Evolutionary conservation across 1,140 invertebrate genomes (phyloP), one percentile per base, ranked within the genome.

Genomic region (Bombus haemorrhoidalis): DNA sequence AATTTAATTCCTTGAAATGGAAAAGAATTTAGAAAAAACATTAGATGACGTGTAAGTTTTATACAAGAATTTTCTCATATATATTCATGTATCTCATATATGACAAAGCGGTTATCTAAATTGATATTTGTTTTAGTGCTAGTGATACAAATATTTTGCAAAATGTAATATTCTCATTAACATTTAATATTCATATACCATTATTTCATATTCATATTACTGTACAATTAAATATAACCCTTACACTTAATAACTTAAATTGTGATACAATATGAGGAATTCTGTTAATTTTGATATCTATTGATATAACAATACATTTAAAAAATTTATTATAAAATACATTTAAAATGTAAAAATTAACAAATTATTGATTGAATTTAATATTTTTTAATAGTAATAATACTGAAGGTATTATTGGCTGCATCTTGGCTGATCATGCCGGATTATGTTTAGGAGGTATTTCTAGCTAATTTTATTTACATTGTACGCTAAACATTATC

Each of bases 401-500:
- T 73, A 85, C 41, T 0, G 92, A 93, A 75, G 90, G 90, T 47
- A 91, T 94, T 32, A 87, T 93, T 28, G 95, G 95, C 32, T 95
- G 94, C 74, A 87, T 95, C 78, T 89, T 95, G 69, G 91, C 94
- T 12, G 95, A 95, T 88, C 92, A 93, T 81, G 90, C 93, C 78
- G 95, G 95, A 75, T 91, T 95, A 74, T 95, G 94, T 84, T 92
- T 95, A 81, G 95, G 93, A 93, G 93, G 95, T 95, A 91, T 82
- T 47, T 74, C 37, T 69, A 68, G 13, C 73, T 69, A 66, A 73
- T 78, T 18, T 28, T 8, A 22, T 62, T 69, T 68, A 28, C 32
- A 69, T 41, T 32, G 53, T 8, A 74, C 41, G 25, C 1, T 25
- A 10, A 9, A 37, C 25, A 81, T 74, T 22, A 34, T 41, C 39